Evolutionary conservation across 2,797 vertebrate species (phyloP), one percentile per base, ranked within the genome.

Genomic region (Phataginus tetradactyla): DNA sequence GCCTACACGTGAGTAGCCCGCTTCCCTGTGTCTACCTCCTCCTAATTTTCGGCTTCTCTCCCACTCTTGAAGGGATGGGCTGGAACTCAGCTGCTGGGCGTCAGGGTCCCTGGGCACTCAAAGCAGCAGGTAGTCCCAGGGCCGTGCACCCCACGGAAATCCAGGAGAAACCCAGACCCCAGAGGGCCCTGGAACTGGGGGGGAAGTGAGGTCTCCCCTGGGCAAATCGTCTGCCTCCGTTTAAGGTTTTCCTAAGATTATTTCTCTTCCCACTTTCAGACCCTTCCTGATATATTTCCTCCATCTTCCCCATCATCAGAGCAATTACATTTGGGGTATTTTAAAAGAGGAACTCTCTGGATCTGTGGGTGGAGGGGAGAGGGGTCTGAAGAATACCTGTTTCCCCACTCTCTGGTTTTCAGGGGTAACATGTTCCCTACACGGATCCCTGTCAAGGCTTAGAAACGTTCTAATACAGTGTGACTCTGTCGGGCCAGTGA

Each of bases 31-130:
- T 34, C 88, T n/a, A n/a, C 5, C 32, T 64, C 79, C 15, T n/a
- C 49, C 45, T 8, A 15, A 59, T 25, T 25, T 39, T 45, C 1
- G 1, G 42, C 42, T 27, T 3, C 37, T 45, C 37, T 69, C 3
- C 29, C 4, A 4, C 14, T 68, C 0, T 1, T 7, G 17, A 68
- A n/a, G n/a, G 9, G 20, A 55, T 0, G 10, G 14, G 51, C 34
- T 49, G 5, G 21, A 80, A 39, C 37, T 34, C n/a, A 3, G 57
- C 6, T 20, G 25, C 11, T 12, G 21, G 45, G 14, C 5, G 18
- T 10, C 37, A 15, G 21, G 32, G 3, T 9, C 51, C n/a, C 42
- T 20, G 12, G 12, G 32, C 42, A 1, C 0, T 10, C 23, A 37
- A 0, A 17, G n/a, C 55, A 32, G 66, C 55, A 39, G 0, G 1